Conservation (phyloP, 2,888 invertebrate genomes). For the Adineta ricciae region DNA sequence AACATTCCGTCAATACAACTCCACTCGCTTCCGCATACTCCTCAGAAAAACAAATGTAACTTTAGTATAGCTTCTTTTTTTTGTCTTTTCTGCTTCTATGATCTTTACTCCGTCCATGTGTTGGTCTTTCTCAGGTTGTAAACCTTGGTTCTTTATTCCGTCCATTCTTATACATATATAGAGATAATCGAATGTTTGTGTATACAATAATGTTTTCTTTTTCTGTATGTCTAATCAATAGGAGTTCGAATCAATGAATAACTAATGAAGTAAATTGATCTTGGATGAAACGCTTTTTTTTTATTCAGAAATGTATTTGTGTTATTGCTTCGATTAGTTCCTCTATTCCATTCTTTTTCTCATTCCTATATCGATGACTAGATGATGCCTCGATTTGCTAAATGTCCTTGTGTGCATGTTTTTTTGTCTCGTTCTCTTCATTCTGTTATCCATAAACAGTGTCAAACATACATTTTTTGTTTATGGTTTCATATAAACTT, state of each 20-base stretch:
- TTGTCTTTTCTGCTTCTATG: background rate
- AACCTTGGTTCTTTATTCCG: background rate
- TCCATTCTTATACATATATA: background rate
- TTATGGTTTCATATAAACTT: background rate
- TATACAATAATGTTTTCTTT: background rate
- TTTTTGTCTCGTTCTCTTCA: background rate
- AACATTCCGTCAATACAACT: background rate
- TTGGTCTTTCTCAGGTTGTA: background rate
- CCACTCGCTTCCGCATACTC: conserved; percentile 17
- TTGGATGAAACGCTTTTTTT: background rate
- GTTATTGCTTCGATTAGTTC: background rate
- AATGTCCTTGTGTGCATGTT: background rate
- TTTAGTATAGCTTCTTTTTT: background rate
- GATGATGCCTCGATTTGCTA: background rate
- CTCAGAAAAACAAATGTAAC: conserved; percentile 1
- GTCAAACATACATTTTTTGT: background rate
- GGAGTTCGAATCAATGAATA: background rate
- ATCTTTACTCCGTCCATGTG: background rate
- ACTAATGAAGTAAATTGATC: conserved; percentile 4
- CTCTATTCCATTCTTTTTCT: background rate
- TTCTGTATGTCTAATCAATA: background rate
- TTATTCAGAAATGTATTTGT: background rate
- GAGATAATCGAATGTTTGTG: background rate
- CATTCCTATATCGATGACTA: background rate
- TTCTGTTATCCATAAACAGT: background rate